Evolutionary conservation across 2,797 vertebrate genomes (phyloP).

Genomic region (Borostomias antarcticus): DNA sequence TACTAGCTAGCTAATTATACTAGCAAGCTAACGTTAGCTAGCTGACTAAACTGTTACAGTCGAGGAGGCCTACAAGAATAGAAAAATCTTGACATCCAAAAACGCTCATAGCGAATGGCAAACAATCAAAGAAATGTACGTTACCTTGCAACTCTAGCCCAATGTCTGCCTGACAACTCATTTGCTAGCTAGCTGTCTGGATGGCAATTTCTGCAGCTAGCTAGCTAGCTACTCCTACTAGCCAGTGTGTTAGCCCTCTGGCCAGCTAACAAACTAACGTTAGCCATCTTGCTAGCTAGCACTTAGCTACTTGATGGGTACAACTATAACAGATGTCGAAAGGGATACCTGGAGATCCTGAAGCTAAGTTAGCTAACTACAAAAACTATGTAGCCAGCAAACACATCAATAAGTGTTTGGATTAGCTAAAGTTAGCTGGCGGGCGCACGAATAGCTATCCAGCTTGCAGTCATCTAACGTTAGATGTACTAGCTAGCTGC

Average conservation of each 20-base stretch:
- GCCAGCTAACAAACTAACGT: too few species aligned
- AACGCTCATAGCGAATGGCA: neutral
- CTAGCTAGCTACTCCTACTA: neutral
- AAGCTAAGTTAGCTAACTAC: neutral
- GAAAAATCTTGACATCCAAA: neutral
- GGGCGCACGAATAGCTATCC: neutral
- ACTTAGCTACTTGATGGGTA: too few species aligned
- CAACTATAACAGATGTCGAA: too few species aligned
- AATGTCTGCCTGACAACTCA: neutral
- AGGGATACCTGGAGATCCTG: neutral
- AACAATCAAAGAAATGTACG: neutral
- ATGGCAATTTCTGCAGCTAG: neutral
- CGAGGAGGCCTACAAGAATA: neutral
- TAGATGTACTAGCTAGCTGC: neutral
- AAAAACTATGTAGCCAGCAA: neutral
- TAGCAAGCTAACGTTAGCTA: neutral
- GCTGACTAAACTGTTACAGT: neutral
- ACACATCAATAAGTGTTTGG: neutral
- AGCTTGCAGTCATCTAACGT: neutral
- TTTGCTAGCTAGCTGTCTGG: neutral
- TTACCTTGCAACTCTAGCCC: too few species aligned
- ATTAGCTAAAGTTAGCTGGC: neutral
- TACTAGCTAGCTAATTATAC: too few species aligned
- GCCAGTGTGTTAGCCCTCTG: too few species aligned
- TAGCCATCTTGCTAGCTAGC: neutral